phyloP scores from a whole-genome alignment of 2,797 vertebrate species.

The Lepilemur ruficaudatus region DNA sequence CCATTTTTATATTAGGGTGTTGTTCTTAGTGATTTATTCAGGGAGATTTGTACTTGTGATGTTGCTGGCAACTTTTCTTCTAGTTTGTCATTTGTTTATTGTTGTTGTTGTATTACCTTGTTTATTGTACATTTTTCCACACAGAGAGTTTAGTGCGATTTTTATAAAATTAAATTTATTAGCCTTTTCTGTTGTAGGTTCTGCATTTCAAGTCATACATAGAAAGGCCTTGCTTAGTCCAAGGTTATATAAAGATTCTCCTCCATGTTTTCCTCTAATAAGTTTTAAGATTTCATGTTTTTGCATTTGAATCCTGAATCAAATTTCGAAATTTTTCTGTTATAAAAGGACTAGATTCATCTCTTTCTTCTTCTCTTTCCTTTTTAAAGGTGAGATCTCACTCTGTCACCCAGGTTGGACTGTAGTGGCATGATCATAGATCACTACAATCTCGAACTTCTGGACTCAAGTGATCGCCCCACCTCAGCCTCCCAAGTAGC shows the following conservation, averaged over 20 bases:
- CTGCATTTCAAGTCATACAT: background rate
- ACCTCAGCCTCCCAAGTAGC: background rate
- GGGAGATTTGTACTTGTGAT: background rate
- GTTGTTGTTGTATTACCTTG: background rate
- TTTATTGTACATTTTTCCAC: constrained; percentile 1
- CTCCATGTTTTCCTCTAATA: background rate
- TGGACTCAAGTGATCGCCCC: background rate
- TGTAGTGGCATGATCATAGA: no score
- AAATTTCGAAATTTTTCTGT: background rate
- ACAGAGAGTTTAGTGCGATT: background rate
- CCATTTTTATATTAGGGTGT: constrained; percentile 13
- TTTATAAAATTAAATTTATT: constrained; percentile 44
- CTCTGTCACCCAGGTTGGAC: background rate
- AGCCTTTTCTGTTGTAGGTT: constrained; percentile 18
- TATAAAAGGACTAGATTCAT: background rate
- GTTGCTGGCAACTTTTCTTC: background rate
- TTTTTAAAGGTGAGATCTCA: background rate
- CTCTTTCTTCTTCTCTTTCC: background rate
- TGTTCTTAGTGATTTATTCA: background rate
- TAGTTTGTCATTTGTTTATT: constrained; percentile 20
- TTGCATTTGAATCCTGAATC: background rate
- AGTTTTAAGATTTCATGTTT: background rate
- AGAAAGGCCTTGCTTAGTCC: background rate
- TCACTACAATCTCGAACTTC: background rate
- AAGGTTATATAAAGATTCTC: background rate